These are phyloP conservation scores for Blennius ocellaris DNA, from an alignment of 2,113 vertebrate genomes.

Conservation along the genomic window DNA sequence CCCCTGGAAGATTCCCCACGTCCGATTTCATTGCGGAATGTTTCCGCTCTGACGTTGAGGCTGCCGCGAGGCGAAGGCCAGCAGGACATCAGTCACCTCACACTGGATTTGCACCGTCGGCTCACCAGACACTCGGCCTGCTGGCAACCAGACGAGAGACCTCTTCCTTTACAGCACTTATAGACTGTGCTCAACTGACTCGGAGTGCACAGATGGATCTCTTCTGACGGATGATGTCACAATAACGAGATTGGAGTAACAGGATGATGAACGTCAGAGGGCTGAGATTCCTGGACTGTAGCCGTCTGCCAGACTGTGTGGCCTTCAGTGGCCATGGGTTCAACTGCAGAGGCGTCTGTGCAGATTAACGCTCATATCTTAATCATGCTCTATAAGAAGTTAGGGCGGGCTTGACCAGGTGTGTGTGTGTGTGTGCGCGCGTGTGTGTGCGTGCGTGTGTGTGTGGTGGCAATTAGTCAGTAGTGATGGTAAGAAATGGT, in stretches of 20 bases:
- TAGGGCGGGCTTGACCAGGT: not conserved
- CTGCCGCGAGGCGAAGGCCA: conserved; percentile 50
- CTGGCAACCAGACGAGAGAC: conserved; percentile 30
- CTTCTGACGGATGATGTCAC: conserved; percentile 40
- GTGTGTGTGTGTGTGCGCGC: not conserved
- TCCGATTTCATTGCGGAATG: conserved; percentile 61
- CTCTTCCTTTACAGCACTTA: conserved; percentile 46
- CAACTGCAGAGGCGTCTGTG: conserved; percentile 23
- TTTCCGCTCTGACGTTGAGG: conserved; percentile 46
- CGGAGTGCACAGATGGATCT: conserved; percentile 65
- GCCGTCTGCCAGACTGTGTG: conserved; percentile 38
- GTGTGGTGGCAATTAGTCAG: conserved; percentile 2
- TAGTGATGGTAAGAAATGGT: conserved; percentile 27
- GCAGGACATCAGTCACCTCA: conserved; percentile 63
- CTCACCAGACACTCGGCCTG: conserved; percentile 48
- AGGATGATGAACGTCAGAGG: not conserved
- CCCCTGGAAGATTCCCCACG: conserved; percentile 41
- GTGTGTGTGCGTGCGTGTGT: no score
- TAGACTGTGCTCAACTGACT: conserved; percentile 68
- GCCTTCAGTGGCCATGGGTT: conserved; percentile 18
- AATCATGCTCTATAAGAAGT: not conserved
- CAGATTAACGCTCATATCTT: conserved; percentile 17
- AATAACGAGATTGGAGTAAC: conserved; percentile 12
- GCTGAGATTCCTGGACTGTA: conserved; percentile 24
- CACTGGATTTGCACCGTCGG: conserved; percentile 69